phyloP scores from a whole-genome alignment of 2,888 invertebrate species.

The Tanytarsus gracilentus region DNA sequence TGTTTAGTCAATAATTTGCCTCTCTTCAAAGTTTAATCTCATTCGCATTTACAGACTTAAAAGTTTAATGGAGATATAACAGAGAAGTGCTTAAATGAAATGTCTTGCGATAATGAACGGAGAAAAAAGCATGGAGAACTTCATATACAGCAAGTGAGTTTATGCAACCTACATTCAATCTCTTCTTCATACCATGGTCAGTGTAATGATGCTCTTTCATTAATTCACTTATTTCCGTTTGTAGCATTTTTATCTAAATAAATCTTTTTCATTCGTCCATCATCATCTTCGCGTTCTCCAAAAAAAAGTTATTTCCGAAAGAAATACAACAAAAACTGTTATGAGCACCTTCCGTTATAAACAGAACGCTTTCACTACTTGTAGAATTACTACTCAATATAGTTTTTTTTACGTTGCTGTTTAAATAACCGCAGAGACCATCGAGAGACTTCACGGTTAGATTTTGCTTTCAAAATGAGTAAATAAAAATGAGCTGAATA shows the following conservation, averaged over 20 bases:
- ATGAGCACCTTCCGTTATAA: constrained; percentile 16
- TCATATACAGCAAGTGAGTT: not conserved
- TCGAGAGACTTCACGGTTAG: constrained; percentile 15
- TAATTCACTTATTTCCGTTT: not conserved
- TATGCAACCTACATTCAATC: not conserved
- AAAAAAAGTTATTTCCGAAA: not conserved
- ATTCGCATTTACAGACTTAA: not conserved
- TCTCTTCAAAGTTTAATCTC: not conserved
- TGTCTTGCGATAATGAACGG: not conserved
- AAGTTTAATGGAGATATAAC: not conserved
- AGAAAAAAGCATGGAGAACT: not conserved
- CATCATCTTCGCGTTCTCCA: not conserved
- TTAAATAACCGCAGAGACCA: too few relatives aligned
- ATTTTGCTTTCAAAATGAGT: constrained; percentile 16
- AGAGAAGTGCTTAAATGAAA: not conserved
- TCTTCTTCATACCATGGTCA: not conserved
- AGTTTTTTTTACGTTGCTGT: too few relatives aligned
- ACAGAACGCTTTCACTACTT: constrained; percentile 28
- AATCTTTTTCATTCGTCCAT: not conserved
- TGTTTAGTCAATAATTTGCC: not conserved
- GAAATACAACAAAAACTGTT: not conserved
- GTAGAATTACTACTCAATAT: too few relatives aligned
- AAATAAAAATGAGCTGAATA: too few relatives aligned
- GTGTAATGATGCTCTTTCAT: not conserved
- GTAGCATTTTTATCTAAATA: not conserved